Evolutionary conservation across 2,888 invertebrate species (phyloP).

Genomic region (Elmis aenea): DNA sequence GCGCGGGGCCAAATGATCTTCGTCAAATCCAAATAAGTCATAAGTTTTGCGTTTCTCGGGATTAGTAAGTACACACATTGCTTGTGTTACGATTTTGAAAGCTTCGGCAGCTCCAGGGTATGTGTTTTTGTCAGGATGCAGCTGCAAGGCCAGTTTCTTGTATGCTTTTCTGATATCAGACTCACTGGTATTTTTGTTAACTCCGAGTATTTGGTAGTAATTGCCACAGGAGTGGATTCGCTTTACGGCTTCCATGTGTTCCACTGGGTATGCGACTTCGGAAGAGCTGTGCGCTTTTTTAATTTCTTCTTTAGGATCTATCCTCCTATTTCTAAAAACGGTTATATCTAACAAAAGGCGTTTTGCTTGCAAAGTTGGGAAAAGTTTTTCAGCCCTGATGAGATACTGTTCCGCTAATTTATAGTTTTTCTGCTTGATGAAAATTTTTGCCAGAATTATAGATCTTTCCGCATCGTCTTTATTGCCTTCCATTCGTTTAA

Average conservation of each 20-base stretch:
- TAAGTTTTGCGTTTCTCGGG: too few relatives aligned
- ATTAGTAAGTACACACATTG: constrained; percentile 12
- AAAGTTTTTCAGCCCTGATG: constrained; percentile 81
- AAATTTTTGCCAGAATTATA: constrained; percentile 76
- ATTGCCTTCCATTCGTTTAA: too few relatives aligned
- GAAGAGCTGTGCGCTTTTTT: constrained; percentile 32
- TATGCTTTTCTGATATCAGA: constrained; percentile 2
- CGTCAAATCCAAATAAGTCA: too few relatives aligned
- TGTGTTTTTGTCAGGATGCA: constrained; percentile 4
- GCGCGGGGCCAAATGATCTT: too few relatives aligned
- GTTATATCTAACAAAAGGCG: too few relatives aligned
- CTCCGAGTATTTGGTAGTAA: constrained; percentile 1
- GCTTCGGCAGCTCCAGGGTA: neutral
- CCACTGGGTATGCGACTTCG: constrained; percentile 62
- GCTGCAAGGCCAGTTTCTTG: constrained; percentile 3
- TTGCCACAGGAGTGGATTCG: too few relatives aligned
- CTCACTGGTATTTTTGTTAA: neutral
- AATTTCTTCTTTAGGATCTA: too few relatives aligned
- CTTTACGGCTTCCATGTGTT: too few relatives aligned
- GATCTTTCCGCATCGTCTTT: too few relatives aligned
- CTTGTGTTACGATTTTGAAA: too few relatives aligned
- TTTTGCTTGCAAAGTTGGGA: constrained; percentile 76
- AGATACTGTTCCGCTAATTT: constrained; percentile 87
- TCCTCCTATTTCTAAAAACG: too few relatives aligned
- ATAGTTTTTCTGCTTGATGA: constrained; percentile 66